A percentile compares a stretch with the other conserved stretches of the same genome.
Conservation (phyloP, 2,797 vertebrate species). For the Thamnophis elegans region DNA sequence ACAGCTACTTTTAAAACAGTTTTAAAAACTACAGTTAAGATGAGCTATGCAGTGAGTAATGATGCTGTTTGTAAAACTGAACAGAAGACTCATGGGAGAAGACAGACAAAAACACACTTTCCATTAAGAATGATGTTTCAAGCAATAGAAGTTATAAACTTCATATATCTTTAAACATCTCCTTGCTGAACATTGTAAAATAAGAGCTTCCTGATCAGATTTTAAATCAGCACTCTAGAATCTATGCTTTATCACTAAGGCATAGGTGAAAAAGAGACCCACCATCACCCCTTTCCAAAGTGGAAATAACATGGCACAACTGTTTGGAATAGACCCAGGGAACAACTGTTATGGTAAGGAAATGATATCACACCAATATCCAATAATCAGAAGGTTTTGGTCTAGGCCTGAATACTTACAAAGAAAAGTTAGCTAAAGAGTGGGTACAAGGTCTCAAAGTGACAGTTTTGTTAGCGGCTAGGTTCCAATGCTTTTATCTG, state of each 20-base stretch:
- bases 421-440: not conserved
- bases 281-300: not conserved
- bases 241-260: not conserved
- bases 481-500: not conserved
- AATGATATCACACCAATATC: not conserved
- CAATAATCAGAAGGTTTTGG: not conserved
- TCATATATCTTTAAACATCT: not conserved
- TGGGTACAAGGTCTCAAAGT: not conserved
- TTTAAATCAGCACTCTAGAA: not conserved
- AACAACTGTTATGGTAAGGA: not conserved
- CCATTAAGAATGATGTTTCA: not conserved
- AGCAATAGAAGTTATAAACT: constrained; percentile 10
- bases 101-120: not conserved
- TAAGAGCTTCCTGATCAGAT: not conserved
- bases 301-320: not conserved
- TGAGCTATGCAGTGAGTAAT: not conserved
- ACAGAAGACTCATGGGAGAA: not conserved
- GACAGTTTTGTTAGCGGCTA: not conserved
- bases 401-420: not conserved
- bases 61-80: not conserved
- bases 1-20: not conserved
- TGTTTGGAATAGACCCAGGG: not conserved
- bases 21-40: not conserved
- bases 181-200: not conserved
- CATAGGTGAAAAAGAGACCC: not conserved